Evolutionary conservation across 1,140 invertebrate species (phyloP).

Genomic region (Ladona fulva): DNA sequence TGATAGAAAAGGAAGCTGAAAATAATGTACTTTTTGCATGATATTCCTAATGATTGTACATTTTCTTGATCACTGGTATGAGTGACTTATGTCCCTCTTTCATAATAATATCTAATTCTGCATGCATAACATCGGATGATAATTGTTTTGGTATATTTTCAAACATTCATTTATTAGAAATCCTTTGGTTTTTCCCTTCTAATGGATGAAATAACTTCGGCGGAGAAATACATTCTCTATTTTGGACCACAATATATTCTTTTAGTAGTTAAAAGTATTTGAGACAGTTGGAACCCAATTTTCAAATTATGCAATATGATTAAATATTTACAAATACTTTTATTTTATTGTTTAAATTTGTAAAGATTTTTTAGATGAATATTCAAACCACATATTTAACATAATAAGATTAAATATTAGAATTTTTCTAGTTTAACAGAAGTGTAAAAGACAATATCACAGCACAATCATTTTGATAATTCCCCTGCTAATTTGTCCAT

Average conservation of each 20-base stretch:
- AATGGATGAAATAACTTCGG: not conserved
- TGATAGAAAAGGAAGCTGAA: conserved; percentile 19
- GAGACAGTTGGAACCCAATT: not conserved
- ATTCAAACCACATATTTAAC: conserved; percentile 9
- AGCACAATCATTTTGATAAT: conserved; percentile 22
- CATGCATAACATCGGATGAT: not conserved
- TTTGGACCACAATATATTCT: not conserved
- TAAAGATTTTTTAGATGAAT: conserved; percentile 8
- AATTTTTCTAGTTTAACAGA: conserved; percentile 21
- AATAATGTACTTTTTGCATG: conserved; percentile 18
- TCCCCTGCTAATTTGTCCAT: not conserved
- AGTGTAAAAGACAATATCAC: conserved; percentile 24
- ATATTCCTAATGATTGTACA: conserved; percentile 21
- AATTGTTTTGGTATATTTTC: conserved; percentile 17
- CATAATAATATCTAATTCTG: no score
- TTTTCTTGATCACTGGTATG: conserved; percentile 17
- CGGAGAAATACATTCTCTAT: conserved; percentile 9
- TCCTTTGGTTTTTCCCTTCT: not conserved
- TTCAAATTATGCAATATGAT: not conserved
- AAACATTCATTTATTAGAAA: conserved; percentile 14
- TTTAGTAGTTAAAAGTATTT: conserved; percentile 4
- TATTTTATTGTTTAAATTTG: not conserved
- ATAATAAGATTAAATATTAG: conserved; percentile 1
- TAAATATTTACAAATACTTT: not conserved
- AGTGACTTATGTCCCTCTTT: not conserved